phyloP scores from a whole-genome alignment of 1,140 invertebrate species.

The Cheumatopsyche charites region DNA sequence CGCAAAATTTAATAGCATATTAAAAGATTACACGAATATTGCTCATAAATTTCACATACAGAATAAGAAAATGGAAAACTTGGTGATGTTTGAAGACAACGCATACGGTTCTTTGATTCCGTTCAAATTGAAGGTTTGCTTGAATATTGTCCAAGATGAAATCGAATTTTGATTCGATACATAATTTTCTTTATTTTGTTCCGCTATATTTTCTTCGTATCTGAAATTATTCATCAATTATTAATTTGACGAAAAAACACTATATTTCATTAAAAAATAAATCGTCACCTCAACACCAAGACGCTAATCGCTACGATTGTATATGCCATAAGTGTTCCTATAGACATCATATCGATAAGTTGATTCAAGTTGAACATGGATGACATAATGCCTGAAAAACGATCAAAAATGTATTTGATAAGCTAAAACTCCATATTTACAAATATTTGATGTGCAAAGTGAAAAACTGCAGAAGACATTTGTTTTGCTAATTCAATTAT shows the following conservation, averaged over 20 bases:
- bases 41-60: constrained; percentile 56
- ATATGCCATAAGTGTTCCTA: constrained; percentile 92
- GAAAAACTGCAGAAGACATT: no score
- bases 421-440: neutral
- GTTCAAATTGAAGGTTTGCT: constrained; percentile 65
- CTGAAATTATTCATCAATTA: constrained; percentile 29
- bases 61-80: constrained; percentile 63
- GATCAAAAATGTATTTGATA: neutral
- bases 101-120: constrained; percentile 56
- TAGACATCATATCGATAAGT: constrained; percentile 94
- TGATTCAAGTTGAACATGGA: constrained; percentile 86
- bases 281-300: constrained; percentile 74
- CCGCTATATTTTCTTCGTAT: constrained; percentile 31
- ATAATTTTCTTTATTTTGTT: constrained; percentile 52
- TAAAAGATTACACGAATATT: neutral
- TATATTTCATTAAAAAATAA: constrained; percentile 11
- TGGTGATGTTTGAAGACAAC: constrained; percentile 65
- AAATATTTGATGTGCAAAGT: neutral
- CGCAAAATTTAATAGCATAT: neutral
- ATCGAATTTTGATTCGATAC: constrained; percentile 17
- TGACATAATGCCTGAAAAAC: constrained; percentile 77
- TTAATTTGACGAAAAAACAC: no score
- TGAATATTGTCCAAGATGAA: constrained; percentile 50
- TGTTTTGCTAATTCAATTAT: no score
- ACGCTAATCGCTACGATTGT: constrained; percentile 90